phyloP scores from a whole-genome alignment of 2,797 vertebrate genomes.

The Threskiornis aethiopicus region DNA sequence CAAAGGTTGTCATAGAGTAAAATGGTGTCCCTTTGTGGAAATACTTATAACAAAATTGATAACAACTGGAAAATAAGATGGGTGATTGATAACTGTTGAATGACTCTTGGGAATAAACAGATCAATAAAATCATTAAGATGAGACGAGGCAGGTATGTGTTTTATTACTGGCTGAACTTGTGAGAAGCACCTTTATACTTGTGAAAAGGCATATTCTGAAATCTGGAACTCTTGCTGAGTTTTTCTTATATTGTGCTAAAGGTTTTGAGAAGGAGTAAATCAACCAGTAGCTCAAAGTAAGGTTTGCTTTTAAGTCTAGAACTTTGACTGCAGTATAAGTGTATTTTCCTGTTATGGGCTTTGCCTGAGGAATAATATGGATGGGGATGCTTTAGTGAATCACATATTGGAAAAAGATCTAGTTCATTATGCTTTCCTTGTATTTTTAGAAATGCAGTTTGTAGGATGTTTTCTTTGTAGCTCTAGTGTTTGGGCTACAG shows the following conservation, averaged over 20 bases:
- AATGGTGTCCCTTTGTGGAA: background rate
- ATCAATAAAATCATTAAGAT: background rate
- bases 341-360: background rate
- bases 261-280: background rate
- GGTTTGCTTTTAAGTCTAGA: background rate
- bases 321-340: background rate
- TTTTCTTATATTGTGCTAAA: background rate
- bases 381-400: background rate
- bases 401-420: background rate
- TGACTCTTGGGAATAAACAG: background rate
- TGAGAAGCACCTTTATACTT: background rate
- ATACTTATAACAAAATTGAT: background rate
- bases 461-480: constrained; percentile 26
- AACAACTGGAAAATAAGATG: background rate
- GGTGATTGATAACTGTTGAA: background rate
- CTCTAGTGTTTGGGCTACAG: constrained; percentile 20
- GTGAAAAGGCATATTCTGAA: background rate
- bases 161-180: background rate
- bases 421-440: background rate
- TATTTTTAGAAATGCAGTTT: constrained; percentile 28
- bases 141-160: background rate
- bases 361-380: background rate
- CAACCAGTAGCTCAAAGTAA: background rate
- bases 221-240: background rate
- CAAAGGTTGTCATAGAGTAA: background rate